Evolutionary conservation across 1,140 invertebrate species (phyloP).

Genomic region (Drosophila sp.): DNA sequence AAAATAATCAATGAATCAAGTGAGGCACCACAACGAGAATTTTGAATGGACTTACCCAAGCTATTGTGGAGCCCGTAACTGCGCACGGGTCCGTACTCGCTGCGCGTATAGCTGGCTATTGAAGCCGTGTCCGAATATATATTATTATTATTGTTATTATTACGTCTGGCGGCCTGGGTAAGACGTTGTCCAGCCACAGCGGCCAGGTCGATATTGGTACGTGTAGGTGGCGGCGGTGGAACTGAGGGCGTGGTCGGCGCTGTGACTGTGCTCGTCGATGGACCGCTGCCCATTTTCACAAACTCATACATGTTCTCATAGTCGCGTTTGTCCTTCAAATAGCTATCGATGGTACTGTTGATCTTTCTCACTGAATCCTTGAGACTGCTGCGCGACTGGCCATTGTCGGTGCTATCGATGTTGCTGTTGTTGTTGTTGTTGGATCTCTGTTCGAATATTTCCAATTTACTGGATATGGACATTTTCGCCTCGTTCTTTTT

Average conservation of each 20-base stretch:
- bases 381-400: constrained; percentile 68
- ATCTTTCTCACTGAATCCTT: constrained; percentile 83
- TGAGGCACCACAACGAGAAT: not conserved
- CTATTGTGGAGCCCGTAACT: constrained; percentile 75
- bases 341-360: constrained; percentile 82
- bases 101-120: constrained; percentile 79
- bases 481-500: constrained; percentile 73
- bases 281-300: constrained; percentile 66
- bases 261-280: constrained; percentile 26
- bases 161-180: constrained; percentile 44
- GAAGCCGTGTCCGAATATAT: constrained; percentile 81
- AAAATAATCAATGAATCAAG: not conserved
- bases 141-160: constrained; percentile 20
- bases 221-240: constrained; percentile 67
- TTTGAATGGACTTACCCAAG: constrained; percentile 53
- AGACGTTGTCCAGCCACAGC: constrained; percentile 59
- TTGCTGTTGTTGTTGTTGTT: not conserved
- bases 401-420: constrained; percentile 47
- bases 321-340: constrained; percentile 82
- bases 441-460: constrained; percentile 73
- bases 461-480: constrained; percentile 75
- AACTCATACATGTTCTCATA: constrained; percentile 82
- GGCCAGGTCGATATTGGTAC: constrained; percentile 65
- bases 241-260: constrained; percentile 29
- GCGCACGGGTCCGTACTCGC: constrained; percentile 77